Conservation (phyloP, 2,113 vertebrate species). For the Neodontobutis hainanensis region DNA sequence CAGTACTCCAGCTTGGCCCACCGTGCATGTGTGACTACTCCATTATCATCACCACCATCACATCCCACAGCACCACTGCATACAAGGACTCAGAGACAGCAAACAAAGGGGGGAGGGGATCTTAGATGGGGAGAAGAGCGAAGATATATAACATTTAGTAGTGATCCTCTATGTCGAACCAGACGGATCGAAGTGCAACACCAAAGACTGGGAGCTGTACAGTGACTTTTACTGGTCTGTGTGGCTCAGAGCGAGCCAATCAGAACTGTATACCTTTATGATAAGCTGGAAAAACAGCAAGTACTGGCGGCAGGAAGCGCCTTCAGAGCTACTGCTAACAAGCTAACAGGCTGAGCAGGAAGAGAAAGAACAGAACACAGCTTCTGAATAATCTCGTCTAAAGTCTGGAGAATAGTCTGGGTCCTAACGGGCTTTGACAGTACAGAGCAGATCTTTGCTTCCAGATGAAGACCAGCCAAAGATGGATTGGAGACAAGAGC, state of each 20-base stretch:
- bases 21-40: constrained; percentile 31
- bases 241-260: constrained; percentile 25
- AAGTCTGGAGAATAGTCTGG: constrained; percentile 20
- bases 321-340: constrained; percentile 43
- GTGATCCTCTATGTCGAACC: constrained; percentile 40
- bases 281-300: constrained; percentile 34
- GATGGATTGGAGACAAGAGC: constrained; percentile 12
- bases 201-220: constrained; percentile 47
- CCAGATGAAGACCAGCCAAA: constrained; percentile 32
- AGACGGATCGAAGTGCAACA: constrained; percentile 54
- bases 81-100: constrained; percentile 38
- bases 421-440: constrained; percentile 23
- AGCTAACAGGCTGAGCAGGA: constrained; percentile 40
- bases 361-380: constrained; percentile 25
- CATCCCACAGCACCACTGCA: constrained; percentile 48
- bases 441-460: constrained; percentile 17
- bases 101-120: constrained; percentile 18
- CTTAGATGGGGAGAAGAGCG: constrained; percentile 50
- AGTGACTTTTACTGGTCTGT: constrained; percentile 49
- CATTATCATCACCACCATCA: constrained; percentile 26
- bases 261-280: constrained; percentile 54
- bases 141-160: constrained; percentile 68
- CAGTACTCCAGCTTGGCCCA: constrained; percentile 23
- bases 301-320: constrained; percentile 35
- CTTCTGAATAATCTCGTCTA: constrained; percentile 33